Conservation (phyloP, 2,797 vertebrate species). For the Hypotaenidia okinawae region DNA sequence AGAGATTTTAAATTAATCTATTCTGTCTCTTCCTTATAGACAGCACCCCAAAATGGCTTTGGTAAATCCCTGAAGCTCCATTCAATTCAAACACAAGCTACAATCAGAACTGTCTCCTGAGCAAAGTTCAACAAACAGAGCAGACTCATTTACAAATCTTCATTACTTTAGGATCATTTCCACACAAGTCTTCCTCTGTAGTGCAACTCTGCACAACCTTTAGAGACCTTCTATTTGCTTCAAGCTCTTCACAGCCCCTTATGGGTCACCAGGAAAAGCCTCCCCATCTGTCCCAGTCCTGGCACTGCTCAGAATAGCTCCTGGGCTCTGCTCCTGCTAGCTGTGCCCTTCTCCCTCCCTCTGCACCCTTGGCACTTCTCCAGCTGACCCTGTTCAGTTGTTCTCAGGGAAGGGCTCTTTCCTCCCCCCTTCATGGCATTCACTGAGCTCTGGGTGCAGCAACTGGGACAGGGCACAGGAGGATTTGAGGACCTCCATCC, state of each 20-base stretch:
- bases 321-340: not conserved
- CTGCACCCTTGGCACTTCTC: not conserved
- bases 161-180: not conserved
- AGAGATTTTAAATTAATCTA: not conserved
- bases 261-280: not conserved
- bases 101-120: not conserved
- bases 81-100: not conserved
- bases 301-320: not conserved
- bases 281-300: not conserved
- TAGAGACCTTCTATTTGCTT: not conserved
- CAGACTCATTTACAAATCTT: not conserved
- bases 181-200: not conserved
- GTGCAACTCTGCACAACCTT: not conserved
- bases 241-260: not conserved
- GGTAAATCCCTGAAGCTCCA: not conserved
- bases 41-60: not conserved
- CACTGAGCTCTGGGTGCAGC: rapidly evolving
- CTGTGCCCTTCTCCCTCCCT: not conserved
- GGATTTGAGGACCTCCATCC: not conserved
- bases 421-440: not conserved
- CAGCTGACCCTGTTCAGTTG: not conserved
- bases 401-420: not conserved
- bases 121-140: not conserved
- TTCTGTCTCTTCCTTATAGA: not conserved
- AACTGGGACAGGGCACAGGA: not conserved